Evolutionary conservation across 2,888 invertebrate species (phyloP).

Genomic region (Galerucella calmariensis): DNA sequence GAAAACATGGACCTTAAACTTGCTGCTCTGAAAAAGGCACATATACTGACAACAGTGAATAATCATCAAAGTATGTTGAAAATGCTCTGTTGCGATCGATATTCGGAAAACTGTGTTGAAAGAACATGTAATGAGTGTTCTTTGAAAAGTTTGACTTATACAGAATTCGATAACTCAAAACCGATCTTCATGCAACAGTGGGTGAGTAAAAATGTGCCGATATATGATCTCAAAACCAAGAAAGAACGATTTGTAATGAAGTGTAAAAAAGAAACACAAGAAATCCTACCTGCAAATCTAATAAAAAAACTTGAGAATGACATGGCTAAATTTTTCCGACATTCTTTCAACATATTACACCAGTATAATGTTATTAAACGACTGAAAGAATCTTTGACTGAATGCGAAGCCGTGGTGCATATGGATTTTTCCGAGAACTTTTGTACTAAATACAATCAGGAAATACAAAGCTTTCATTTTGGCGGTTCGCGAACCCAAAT

Average conservation of each 20-base stretch:
- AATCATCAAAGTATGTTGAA: neutral
- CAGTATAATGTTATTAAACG: neutral
- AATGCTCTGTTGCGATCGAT: neutral
- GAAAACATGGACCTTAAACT: slow-evolving; percentile 3
- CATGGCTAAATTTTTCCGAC: neutral
- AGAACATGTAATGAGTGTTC: neutral
- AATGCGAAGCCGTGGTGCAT: neutral
- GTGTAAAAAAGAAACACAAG: neutral
- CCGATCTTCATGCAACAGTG: neutral
- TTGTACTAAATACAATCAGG: neutral
- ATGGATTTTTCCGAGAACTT: neutral
- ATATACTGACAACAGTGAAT: neutral
- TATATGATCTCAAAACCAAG: neutral
- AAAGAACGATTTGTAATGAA: slow-evolving; percentile 4
- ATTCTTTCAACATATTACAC: neutral
- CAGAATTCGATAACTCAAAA: neutral
- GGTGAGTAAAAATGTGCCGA: neutral
- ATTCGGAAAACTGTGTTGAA: neutral
- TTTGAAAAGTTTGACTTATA: neutral
- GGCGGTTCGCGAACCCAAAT: slow-evolving; percentile 8
- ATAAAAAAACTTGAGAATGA: neutral
- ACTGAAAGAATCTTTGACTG: neutral
- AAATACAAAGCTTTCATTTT: neutral
- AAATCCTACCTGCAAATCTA: neutral
- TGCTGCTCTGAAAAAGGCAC: neutral